Evolutionary conservation across 2,888 invertebrate genomes (phyloP).

Genomic region (Tricholauxania praeusta): DNA sequence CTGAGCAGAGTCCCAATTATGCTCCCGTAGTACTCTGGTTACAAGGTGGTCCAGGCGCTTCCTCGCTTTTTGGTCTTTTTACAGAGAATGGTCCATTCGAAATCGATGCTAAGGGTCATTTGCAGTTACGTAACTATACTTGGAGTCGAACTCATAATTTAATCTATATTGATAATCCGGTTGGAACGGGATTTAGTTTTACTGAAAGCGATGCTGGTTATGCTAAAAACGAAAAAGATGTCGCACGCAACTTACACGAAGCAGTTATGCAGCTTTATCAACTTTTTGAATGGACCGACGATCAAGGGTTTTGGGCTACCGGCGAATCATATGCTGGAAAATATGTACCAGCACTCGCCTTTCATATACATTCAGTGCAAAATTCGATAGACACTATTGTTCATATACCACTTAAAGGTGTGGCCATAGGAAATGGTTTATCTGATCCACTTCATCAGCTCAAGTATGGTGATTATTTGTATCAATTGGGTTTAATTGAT

Average conservation of each 20-base stretch:
- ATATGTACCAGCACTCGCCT: conserved; percentile 79
- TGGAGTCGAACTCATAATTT: conserved; percentile 85
- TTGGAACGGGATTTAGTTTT: conserved; percentile 93
- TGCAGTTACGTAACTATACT: conserved; percentile 75
- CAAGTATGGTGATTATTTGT: conserved; percentile 82
- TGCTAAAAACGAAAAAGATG: conserved; percentile 81
- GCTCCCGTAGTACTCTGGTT: conserved; percentile 86
- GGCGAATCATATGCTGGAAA: conserved; percentile 92
- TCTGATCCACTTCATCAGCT: conserved; percentile 84
- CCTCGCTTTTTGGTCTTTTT: conserved; percentile 84
- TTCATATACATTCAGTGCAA: conserved; percentile 73
- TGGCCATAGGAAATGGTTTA: conserved; percentile 82
- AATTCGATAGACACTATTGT: conserved; percentile 55
- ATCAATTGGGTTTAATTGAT: conserved; percentile 78
- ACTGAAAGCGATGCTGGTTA: conserved; percentile 82
- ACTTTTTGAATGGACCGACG: conserved; percentile 81
- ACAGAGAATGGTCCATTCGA: conserved; percentile 85
- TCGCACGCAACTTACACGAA: conserved; percentile 83
- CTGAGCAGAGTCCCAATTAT: conserved; percentile 69
- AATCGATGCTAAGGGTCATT: conserved; percentile 67
- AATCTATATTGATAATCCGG: conserved; percentile 93
- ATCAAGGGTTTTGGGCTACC: conserved; percentile 85
- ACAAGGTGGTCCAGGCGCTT: conserved; percentile 87
- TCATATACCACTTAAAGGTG: conserved; percentile 66
- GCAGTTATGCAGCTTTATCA: conserved; percentile 86